Conservation (phyloP, 2,113 vertebrate species). For the Oreochromis niloticus region DNA sequence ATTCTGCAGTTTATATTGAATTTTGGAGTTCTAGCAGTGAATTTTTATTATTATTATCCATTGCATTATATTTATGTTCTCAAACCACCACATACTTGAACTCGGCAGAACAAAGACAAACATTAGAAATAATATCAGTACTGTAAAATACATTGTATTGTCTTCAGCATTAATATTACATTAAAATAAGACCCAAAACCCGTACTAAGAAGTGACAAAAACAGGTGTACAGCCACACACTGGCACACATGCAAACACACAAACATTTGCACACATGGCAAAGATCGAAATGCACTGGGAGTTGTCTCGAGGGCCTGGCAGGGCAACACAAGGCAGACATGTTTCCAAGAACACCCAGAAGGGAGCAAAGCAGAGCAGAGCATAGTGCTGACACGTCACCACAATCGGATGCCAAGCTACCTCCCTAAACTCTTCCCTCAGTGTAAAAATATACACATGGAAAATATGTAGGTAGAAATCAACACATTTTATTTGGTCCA, state of each 20-base stretch:
- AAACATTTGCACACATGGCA: conserved; percentile 8
- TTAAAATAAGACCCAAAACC: neutral
- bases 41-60: neutral
- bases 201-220: neutral
- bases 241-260: neutral
- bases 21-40: neutral
- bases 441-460: conserved; percentile 19
- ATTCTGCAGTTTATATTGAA: neutral
- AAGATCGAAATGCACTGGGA: conserved; percentile 24
- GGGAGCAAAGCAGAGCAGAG: conserved; percentile 9
- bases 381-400: neutral
- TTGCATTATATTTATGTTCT: neutral
- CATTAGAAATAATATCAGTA: neutral
- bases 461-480: neutral
- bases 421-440: neutral
- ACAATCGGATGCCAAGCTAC: conserved; percentile 3
- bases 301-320: conserved; percentile 33
- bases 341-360: conserved; percentile 47
- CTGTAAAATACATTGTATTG: neutral
- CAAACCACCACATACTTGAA: neutral
- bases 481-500: neutral
- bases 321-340: conserved; percentile 6
- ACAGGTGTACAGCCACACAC: neutral
- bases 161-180: neutral
- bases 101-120: neutral